Evolutionary conservation across 2,113 vertebrate genomes (phyloP), one percentile per base, ranked within the genome.

Genomic region (Ptilorrhoa leucosticta): DNA sequence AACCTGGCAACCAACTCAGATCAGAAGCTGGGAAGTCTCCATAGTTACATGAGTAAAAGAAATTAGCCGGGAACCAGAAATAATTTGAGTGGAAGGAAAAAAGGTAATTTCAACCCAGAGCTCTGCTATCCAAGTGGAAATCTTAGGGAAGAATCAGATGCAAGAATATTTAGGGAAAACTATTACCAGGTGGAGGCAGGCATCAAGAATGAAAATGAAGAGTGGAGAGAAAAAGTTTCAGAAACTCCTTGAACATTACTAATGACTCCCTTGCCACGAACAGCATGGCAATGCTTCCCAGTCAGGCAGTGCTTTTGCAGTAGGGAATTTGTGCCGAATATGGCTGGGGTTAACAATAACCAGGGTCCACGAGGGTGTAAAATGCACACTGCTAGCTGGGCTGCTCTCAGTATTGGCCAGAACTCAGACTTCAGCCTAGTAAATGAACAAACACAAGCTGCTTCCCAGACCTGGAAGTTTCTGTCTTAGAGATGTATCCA

Each of bases 321-420:
- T 8, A 83, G 9, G 37, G 58, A 77, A 83, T 70, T 17, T 66
- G 30, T 58, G 54, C 19, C 93, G 63, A 44, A 61, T 77, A 30
- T 9, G 19, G 27, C 57, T 83, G 53, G 15, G 24, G 57, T 28
- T 83, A 58, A 45, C n/a, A 93, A 85, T 15, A 83, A 61, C 31
- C 39, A 54, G 19, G 12, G 7, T 58, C 40, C 39, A n/a, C 0
- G 0, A 35, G 8, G 16, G 12, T 83, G 24, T 39, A 63, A 63
- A 84, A 91, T 20, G 15, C n/a, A 58, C 33, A 60, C 10, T 22
- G 35, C 21, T 24, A 58, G 19, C 66, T 57, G 27, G 19, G 48
- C n/a, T 80, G 50, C 44, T 39, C 13, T 66, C 68, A 45, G 10
- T 14, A 26, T 7, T 73, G 48, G 42, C 27, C 68, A 68, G 48